Percentiles rank a stretch among this genome's conserved stretches.
phyloP scores from a whole-genome alignment of 2,113 vertebrate genomes.

The Limnothrissa miodon region DNA sequence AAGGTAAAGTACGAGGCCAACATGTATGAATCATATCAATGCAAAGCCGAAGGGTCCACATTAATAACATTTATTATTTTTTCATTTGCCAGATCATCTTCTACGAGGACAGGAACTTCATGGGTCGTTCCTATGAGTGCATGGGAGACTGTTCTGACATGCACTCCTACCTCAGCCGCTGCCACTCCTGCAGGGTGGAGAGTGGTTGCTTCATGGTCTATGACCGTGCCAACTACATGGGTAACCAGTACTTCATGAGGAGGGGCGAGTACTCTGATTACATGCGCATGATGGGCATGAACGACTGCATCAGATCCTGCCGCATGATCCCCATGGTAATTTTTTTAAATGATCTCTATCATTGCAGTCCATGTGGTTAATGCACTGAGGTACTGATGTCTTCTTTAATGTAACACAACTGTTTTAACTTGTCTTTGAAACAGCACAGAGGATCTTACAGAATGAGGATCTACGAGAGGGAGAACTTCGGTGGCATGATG shows the following conservation, averaged over 20 bases:
- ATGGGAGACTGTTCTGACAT: constrained; percentile 63
- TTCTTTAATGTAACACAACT: neutral
- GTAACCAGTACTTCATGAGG: constrained; percentile 48
- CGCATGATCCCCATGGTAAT: constrained; percentile 52
- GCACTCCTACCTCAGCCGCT: constrained; percentile 46
- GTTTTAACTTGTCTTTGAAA: neutral
- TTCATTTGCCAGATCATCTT: constrained; percentile 56
- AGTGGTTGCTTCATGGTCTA: constrained; percentile 51
- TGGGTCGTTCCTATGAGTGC: constrained; percentile 64
- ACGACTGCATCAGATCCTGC: constrained; percentile 55
- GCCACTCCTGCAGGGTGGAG: constrained; percentile 52
- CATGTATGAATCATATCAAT: neutral
- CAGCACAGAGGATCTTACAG: constrained; percentile 51
- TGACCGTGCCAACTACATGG: constrained; percentile 39
- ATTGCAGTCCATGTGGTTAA: too few species aligned
- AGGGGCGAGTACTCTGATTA: constrained; percentile 49
- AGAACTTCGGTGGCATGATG: constrained; percentile 57
- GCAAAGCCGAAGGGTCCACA: neutral
- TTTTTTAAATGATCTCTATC: neutral
- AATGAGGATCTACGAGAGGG: constrained; percentile 54
- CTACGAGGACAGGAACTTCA: constrained; percentile 68
- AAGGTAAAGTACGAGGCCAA: neutral
- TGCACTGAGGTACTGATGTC: too few species aligned
- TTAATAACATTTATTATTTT: neutral
- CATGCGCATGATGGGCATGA: constrained; percentile 49